These are phyloP conservation scores for Cydia splendana DNA, from an alignment of 1,140 invertebrate genomes.

Conservation along the genomic window DNA sequence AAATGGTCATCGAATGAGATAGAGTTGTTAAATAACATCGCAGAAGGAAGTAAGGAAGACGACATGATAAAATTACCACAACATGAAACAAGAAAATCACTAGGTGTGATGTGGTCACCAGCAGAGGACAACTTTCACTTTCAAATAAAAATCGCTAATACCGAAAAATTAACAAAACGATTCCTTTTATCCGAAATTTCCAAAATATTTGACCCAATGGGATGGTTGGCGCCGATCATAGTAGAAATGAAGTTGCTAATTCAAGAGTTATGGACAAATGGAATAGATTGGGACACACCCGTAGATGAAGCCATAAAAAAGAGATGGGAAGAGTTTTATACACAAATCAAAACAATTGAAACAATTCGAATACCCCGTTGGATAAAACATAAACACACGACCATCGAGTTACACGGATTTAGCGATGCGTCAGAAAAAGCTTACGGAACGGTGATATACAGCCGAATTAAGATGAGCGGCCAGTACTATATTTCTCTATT, in stretches of 20 bases:
- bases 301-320: slow-evolving; percentile 44
- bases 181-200: slow-evolving; percentile 53
- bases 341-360: too few species aligned
- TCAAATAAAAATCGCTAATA: neutral
- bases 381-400: too few species aligned
- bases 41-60: neutral
- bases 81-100: neutral
- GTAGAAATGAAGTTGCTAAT: slow-evolving; percentile 65
- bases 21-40: neutral
- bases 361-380: too few species aligned
- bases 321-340: slow-evolving; percentile 35
- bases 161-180: slow-evolving; percentile 48
- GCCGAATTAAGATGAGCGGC: slow-evolving; percentile 35
- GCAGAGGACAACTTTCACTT: neutral
- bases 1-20: slow-evolving; percentile 14
- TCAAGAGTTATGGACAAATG: slow-evolving; percentile 55
- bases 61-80: neutral
- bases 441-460: slow-evolving; percentile 63
- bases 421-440: slow-evolving; percentile 59
- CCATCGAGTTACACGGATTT: slow-evolving; percentile 55
- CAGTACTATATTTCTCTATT: slow-evolving; percentile 29
- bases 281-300: slow-evolving; percentile 58
- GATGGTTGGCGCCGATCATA: slow-evolving; percentile 58
- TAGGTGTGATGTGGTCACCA: neutral
- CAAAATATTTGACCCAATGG: slow-evolving; percentile 69